Conservation (phyloP, 2,113 vertebrate genomes). For the Phalacrocorax brasilianus region DNA sequence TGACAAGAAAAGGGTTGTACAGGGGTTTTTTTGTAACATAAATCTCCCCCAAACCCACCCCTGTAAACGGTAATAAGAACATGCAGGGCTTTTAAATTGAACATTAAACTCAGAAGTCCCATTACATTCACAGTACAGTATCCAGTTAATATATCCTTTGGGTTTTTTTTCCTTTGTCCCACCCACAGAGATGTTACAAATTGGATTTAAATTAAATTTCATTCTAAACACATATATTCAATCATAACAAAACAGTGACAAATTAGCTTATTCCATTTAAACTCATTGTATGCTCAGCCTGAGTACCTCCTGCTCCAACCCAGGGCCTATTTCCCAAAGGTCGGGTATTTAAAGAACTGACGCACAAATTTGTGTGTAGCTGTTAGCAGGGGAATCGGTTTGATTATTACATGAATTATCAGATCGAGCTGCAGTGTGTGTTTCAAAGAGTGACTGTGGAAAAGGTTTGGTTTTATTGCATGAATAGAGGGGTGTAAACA, state of each 20-base stretch:
- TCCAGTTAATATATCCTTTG: slow-evolving; percentile 46
- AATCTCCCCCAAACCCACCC: slow-evolving; percentile 38
- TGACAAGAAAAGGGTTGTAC: background rate
- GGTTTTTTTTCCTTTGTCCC: slow-evolving; percentile 42
- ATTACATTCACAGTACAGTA: slow-evolving; percentile 35
- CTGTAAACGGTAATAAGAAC: slow-evolving; percentile 55
- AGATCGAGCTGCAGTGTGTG: background rate
- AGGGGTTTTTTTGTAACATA: background rate
- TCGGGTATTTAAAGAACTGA: slow-evolving; percentile 22
- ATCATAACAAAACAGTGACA: slow-evolving; percentile 68
- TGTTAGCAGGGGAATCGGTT: background rate
- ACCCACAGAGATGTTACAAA: slow-evolving; percentile 70
- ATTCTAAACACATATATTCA: slow-evolving; percentile 69
- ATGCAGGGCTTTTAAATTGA: slow-evolving; percentile 41
- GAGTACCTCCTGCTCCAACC: slow-evolving; percentile 28
- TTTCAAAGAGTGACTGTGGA: slow-evolving; percentile 10
- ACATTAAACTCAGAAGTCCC: slow-evolving; percentile 37
- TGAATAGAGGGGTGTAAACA: background rate
- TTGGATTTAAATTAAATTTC: slow-evolving; percentile 75
- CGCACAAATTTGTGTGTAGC: background rate
- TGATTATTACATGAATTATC: slow-evolving; percentile 17
- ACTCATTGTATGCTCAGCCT: slow-evolving; percentile 39
- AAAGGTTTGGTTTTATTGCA: background rate
- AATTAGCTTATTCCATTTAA: slow-evolving; percentile 67
- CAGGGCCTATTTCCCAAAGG: slow-evolving; percentile 38